Conservation (phyloP, 64 coral and sea anemone species). For the Exaiptasia diaphana region DNA sequence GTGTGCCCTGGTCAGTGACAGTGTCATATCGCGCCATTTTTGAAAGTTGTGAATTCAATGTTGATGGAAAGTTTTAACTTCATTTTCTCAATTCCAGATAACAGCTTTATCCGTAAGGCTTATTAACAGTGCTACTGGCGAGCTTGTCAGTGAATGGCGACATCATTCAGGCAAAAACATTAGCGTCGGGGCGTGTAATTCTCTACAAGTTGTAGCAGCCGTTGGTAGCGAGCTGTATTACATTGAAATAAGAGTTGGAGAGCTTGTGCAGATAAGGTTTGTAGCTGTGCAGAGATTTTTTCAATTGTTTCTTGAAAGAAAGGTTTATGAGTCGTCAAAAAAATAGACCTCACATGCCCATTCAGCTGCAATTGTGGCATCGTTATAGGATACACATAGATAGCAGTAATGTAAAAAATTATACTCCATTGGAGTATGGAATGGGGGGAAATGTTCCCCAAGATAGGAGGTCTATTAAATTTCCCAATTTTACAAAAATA, state of each 20-base stretch:
- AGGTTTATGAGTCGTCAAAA: not conserved
- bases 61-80: too few relatives aligned
- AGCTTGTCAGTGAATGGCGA: slow-evolving; percentile 93
- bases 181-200: slow-evolving; percentile 86
- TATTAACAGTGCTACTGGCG: slow-evolving; percentile 70
- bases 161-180: slow-evolving; percentile 84
- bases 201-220: slow-evolving; percentile 75
- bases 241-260: slow-evolving; percentile 55
- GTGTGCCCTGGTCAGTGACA: too few relatives aligned
- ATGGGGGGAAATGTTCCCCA: too few relatives aligned
- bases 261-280: slow-evolving; percentile 77
- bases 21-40: too few relatives aligned
- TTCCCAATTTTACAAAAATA: too few relatives aligned
- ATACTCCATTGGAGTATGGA: too few relatives aligned
- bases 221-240: slow-evolving; percentile 86
- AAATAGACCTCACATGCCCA: too few relatives aligned
- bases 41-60: too few relatives aligned
- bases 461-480: too few relatives aligned
- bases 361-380: too few relatives aligned
- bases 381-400: too few relatives aligned
- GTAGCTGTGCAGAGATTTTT: not conserved
- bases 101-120: slow-evolving; percentile 82
- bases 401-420: too few relatives aligned
- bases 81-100: slow-evolving; percentile 55
- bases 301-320: not conserved